Evolutionary conservation across 2,113 vertebrate species (phyloP).

Genomic region (Acrocephalus arundinaceus): DNA sequence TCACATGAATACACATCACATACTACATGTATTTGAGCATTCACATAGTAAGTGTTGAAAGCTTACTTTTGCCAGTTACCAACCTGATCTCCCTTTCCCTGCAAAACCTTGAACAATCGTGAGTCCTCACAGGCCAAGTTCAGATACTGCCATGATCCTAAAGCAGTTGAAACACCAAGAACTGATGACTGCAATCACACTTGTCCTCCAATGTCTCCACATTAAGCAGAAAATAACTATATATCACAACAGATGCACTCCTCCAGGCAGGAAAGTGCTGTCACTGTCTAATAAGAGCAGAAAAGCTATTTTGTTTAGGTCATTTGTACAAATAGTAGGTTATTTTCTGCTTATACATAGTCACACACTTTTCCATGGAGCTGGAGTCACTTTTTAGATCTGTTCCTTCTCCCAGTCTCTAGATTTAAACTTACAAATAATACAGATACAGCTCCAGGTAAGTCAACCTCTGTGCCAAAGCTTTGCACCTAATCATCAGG

Average conservation of each 20-base stretch:
- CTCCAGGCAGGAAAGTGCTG: background rate
- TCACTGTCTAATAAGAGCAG: background rate
- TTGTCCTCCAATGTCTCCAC: background rate
- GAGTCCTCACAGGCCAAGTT: background rate
- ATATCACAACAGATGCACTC: background rate
- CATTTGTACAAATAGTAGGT: background rate
- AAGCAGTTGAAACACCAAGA: background rate
- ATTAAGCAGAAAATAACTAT: background rate
- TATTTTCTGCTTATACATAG: background rate
- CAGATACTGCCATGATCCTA: background rate
- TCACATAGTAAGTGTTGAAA: background rate
- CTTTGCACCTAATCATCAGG: background rate
- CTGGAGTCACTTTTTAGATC: background rate
- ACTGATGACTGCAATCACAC: background rate
- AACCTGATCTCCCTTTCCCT: background rate
- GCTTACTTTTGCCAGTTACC: background rate
- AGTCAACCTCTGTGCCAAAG: background rate
- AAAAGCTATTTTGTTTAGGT: background rate
- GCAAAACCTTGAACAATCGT: background rate
- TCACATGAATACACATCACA: background rate
- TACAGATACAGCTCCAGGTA: background rate
- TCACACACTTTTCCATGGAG: background rate
- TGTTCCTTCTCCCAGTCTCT: background rate
- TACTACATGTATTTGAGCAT: rapidly evolving
- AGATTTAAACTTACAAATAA: background rate